Evolutionary conservation across 1,140 invertebrate species (phyloP), one percentile per base, ranked within the genome.

Genomic region (Euborellia annulipes): DNA sequence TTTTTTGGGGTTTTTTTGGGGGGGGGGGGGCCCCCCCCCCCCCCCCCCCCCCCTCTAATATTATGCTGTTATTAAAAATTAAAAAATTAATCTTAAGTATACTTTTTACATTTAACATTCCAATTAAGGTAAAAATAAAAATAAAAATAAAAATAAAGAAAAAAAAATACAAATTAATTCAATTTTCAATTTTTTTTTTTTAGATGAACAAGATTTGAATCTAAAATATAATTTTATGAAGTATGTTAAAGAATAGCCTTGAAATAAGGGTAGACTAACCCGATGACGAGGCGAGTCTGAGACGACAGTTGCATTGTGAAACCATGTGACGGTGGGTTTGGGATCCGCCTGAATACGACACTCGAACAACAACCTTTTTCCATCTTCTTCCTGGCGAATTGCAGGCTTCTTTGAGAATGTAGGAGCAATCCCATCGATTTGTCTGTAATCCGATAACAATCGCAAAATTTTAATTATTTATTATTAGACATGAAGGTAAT

Each of bases 331-430:
- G 52, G 73, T 74, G 44, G 93, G 93, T 55, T 81, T 76, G 17
- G 93, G 93, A 66, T 94, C 89, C 48, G 92, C 90, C 57, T 89
- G 83, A 54, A 96, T 87, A 55, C 87, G 78, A 68, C 91, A 95
- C 70, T 95, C 92, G 70, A 97, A 96, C 54, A 95, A 72, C 51
- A 97, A 68, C 62, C 86, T 76, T 69, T 93, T 91, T 47, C 92
- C 92, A 67, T 94, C 91, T 62, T 95, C 90, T 66, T 94, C 91
- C 66, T 97, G 91, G 63, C 88, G 76, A 61, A 96, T 98, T 21
- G 87, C 77, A 37, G 93, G 93, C 68, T 97, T 97, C 72, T 93
- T 90, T 61, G 85, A 80, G 72, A 97, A 97, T 61, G 90, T 95
- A 58, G 93, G 93, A 62, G 92, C 90, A 64, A 90, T 82, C 58